A percentile compares a stretch with the other conserved stretches of the same genome.
phyloP scores from a whole-genome alignment of 2,113 vertebrate species.

The Chaetura pelagica region DNA sequence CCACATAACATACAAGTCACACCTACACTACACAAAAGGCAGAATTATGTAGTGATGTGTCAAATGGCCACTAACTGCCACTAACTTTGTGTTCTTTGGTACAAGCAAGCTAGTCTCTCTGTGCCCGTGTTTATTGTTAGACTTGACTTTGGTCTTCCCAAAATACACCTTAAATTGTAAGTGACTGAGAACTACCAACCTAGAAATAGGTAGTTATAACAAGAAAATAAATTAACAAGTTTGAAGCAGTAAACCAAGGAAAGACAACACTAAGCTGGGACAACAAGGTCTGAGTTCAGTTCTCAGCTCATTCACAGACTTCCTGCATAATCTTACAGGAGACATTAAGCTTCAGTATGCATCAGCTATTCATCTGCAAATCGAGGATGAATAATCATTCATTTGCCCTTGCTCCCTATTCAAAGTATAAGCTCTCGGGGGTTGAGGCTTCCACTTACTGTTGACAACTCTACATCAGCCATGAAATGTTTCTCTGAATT shows the following conservation, averaged over 20 bases:
- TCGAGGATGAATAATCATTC: conserved; percentile 29
- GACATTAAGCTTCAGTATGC: conserved; percentile 21
- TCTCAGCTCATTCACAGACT: conserved; percentile 34
- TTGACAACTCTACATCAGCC: conserved; percentile 26
- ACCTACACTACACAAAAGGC: conserved; percentile 29
- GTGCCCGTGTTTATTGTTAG: not conserved
- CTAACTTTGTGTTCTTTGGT: not conserved
- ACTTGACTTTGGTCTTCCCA: not conserved
- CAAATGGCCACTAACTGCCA: not conserved
- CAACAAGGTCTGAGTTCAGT: not conserved
- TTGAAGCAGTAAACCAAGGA: not conserved
- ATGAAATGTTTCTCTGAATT: conserved; percentile 17
- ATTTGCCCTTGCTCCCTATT: conserved; percentile 56
- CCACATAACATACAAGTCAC: conserved; percentile 26
- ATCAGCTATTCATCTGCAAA: conserved; percentile 49
- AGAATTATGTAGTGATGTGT: conserved; percentile 42
- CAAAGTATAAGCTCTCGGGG: conserved; percentile 26
- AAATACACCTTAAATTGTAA: not conserved
- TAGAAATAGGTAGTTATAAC: not conserved
- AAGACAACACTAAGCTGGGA: not conserved
- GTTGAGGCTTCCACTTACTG: conserved; percentile 31
- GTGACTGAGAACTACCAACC: not conserved
- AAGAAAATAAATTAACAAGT: not conserved
- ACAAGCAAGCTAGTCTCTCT: not conserved
- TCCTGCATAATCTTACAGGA: not conserved